phyloP scores from a whole-genome alignment of 2,797 vertebrate species.

The Craterocephalus amniculus region DNA sequence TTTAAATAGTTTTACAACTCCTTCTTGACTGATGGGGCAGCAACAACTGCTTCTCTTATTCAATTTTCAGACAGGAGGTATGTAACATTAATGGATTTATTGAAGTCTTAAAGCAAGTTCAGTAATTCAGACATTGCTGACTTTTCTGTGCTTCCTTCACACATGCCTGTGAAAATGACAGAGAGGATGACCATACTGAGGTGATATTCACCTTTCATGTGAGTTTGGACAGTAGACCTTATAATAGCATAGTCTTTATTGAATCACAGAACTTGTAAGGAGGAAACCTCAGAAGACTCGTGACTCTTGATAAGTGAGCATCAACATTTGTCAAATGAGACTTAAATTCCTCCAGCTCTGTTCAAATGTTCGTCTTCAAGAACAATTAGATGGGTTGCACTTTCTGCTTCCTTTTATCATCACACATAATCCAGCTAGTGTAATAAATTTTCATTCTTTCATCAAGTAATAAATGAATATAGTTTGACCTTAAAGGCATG shows the following conservation, averaged over 20 bases:
- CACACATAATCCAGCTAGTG: not conserved
- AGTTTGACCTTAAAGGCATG: constrained; percentile 89
- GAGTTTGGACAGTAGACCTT: not conserved
- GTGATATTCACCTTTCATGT: not conserved
- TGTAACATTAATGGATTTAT: not conserved
- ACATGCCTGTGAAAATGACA: not conserved
- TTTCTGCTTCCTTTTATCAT: not conserved
- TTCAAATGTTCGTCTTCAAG: too few species aligned
- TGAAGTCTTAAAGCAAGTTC: not conserved
- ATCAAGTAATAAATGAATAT: not conserved
- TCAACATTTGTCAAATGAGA: too few species aligned
- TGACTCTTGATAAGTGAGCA: too few species aligned
- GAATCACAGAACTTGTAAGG: too few species aligned
- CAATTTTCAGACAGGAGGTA: not conserved
- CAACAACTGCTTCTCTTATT: not conserved
- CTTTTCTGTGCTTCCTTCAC: not conserved
- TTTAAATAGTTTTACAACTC: not conserved
- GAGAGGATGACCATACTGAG: not conserved
- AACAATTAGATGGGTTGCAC: too few species aligned
- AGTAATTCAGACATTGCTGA: not conserved
- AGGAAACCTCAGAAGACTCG: too few species aligned
- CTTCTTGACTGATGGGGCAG: not conserved
- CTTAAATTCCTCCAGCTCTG: too few species aligned
- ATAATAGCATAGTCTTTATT: not conserved
- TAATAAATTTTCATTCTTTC: not conserved